phyloP scores from a whole-genome alignment of 1,140 invertebrate species.

The Chrysopa pallens region DNA sequence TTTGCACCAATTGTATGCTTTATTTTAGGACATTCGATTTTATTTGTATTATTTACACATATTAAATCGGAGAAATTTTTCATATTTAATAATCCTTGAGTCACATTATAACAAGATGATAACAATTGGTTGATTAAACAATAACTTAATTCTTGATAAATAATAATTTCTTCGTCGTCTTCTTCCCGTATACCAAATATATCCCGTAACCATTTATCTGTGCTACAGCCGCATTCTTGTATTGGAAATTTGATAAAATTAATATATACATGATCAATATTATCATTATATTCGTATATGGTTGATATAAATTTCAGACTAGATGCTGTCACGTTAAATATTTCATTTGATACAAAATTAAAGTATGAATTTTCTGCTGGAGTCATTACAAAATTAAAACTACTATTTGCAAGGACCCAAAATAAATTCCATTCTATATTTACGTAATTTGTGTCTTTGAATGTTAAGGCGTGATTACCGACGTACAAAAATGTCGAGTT shows the following conservation, averaged over 20 bases:
- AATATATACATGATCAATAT: constrained; percentile 17
- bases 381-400: constrained; percentile 20
- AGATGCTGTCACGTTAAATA: constrained; percentile 27
- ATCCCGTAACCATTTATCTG: constrained; percentile 31
- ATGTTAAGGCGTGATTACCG: constrained; percentile 28
- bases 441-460: constrained; percentile 42
- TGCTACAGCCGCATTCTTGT: constrained; percentile 34
- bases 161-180: constrained; percentile 25
- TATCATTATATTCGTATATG: constrained; percentile 20
- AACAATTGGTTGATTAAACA: constrained; percentile 38
- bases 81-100: constrained; percentile 38
- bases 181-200: constrained; percentile 24
- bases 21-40: constrained; percentile 25
- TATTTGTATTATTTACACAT: constrained; percentile 26
- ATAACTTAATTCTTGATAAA: constrained; percentile 24
- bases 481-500: constrained; percentile 40
- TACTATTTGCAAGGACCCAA: constrained; percentile 29
- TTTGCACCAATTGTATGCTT: constrained; percentile 15
- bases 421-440: constrained; percentile 43
- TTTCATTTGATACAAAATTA: constrained; percentile 39
- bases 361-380: constrained; percentile 14
- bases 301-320: constrained; percentile 35
- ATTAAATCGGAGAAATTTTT: constrained; percentile 38
- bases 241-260: no score
- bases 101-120: constrained; percentile 39